A percentile compares a stretch with the other conserved stretches of the same genome.
phyloP scores from a whole-genome alignment of 2,113 vertebrate genomes.

The Prunella fulvescens region DNA sequence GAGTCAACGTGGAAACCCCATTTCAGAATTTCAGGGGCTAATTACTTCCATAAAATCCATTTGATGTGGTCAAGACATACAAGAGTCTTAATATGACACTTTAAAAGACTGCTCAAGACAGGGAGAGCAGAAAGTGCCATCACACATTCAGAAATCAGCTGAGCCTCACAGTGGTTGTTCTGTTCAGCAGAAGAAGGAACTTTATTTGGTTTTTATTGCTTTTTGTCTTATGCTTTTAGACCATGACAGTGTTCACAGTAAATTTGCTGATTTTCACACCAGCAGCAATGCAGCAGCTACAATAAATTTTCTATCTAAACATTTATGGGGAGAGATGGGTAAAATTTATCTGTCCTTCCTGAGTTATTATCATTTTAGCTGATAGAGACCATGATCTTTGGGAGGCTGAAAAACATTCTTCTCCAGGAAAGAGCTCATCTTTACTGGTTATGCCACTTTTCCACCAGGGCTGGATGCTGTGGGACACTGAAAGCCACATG shows the following conservation, averaged over 20 bases:
- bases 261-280: neutral
- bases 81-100: neutral
- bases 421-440: neutral
- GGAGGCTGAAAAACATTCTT: neutral
- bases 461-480: neutral
- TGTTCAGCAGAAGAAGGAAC: neutral
- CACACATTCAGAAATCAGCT: neutral
- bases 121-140: neutral
- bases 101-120: neutral
- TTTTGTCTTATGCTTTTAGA: neutral
- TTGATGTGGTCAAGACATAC: neutral
- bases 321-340: too few species aligned
- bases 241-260: neutral
- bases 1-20: neutral
- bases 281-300: neutral
- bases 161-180: neutral
- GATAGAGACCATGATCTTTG: neutral
- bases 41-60: neutral
- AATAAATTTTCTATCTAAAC: neutral
- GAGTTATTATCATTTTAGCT: neutral
- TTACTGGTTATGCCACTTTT: neutral
- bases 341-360: neutral
- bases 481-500: neutral
- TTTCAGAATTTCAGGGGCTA: neutral
- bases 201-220: neutral